phyloP scores from a whole-genome alignment of 2,797 vertebrate species.

The Bradypodion ventrale region DNA sequence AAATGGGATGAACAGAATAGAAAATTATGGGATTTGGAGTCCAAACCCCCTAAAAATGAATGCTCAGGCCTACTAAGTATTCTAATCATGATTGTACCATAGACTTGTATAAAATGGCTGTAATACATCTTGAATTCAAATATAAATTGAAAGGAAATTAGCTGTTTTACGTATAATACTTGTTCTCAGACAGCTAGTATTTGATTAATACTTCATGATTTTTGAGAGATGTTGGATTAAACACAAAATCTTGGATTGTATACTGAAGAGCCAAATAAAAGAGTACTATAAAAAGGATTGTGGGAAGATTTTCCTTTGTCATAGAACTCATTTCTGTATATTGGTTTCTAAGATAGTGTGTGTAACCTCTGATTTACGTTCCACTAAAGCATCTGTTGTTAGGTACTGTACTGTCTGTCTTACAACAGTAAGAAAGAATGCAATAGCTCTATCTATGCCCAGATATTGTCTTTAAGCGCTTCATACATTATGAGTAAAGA shows the following conservation, averaged over 20 bases:
- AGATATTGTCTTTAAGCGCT: slow-evolving; percentile 12
- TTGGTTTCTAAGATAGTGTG: background rate
- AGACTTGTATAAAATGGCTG: too few relatives aligned
- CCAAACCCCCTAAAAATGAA: too few relatives aligned
- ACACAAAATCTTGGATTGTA: background rate
- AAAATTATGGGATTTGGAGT: too few relatives aligned
- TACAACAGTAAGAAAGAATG: slow-evolving; percentile 24
- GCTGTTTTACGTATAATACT: background rate
- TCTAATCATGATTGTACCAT: background rate
- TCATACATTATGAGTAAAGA: slow-evolving; percentile 10
- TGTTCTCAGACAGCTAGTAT: background rate
- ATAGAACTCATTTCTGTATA: background rate
- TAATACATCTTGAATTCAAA: background rate
- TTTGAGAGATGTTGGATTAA: background rate
- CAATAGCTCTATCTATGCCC: slow-evolving; percentile 8
- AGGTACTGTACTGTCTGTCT: slow-evolving; percentile 26
- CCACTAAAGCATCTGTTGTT: slow-evolving; percentile 4
- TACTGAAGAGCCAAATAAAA: background rate
- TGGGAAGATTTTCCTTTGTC: background rate
- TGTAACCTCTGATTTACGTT: background rate
- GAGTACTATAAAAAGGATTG: background rate
- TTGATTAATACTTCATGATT: background rate
- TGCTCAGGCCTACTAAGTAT: too few relatives aligned
- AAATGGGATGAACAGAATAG: background rate
- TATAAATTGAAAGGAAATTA: background rate